Conservation (phyloP, 2,888 invertebrate species). For the Spilarctia lutea region DNA sequence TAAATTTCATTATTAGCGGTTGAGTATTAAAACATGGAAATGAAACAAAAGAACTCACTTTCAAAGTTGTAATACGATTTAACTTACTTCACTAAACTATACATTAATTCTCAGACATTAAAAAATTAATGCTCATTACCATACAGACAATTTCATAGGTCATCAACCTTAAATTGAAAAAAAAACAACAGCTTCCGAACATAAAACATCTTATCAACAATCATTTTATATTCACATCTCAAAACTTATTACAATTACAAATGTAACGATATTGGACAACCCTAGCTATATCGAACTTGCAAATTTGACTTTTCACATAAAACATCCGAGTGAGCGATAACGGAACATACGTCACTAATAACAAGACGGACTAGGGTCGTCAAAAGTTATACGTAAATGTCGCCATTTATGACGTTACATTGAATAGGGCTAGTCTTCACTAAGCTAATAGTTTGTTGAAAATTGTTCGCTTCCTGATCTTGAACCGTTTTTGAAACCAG, state of each 20-base stretch:
- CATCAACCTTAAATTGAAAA: background rate
- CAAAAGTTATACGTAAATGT: constrained; percentile 44
- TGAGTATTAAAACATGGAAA: too few relatives aligned
- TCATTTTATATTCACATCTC: constrained; percentile 7
- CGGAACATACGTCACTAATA: constrained; percentile 44
- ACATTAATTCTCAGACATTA: background rate
- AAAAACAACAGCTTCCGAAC: background rate
- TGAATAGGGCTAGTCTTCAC: background rate
- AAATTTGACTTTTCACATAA: constrained; percentile 55
- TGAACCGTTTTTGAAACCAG: background rate
- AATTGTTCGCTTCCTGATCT: background rate
- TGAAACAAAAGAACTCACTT: background rate
- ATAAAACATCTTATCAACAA: too few relatives aligned
- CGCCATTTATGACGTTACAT: constrained; percentile 12
- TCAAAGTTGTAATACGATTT: background rate
- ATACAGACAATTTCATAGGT: background rate
- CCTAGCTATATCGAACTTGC: constrained; percentile 34
- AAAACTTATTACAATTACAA: constrained; percentile 13
- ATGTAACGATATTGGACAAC: constrained; percentile 15
- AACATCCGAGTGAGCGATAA: constrained; percentile 35
- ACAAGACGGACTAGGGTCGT: constrained; percentile 45
- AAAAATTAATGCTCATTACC: background rate
- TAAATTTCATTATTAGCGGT: too few relatives aligned
- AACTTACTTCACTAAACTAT: background rate
- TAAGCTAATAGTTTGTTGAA: constrained; percentile 9